These are phyloP conservation scores for Macaria liturata DNA, from an alignment of 2,888 invertebrate species.

Conservation along the genomic window DNA sequence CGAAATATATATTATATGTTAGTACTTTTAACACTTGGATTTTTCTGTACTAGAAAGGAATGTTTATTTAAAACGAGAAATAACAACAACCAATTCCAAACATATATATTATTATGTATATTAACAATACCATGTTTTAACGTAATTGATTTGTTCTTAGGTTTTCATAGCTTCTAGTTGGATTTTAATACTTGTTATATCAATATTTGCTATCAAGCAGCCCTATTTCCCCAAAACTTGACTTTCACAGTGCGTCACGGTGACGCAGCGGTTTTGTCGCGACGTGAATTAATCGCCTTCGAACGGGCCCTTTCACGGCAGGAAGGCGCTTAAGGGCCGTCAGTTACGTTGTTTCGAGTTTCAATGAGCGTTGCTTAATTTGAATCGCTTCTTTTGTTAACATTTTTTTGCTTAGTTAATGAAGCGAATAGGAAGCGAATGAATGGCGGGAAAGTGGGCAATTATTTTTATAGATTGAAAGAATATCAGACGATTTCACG, in stretches of 20 bases:
- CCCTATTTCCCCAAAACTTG: slow-evolving; percentile 37
- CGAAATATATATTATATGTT: too few relatives aligned
- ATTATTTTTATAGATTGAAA: slow-evolving; percentile 15
- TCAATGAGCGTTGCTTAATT: slow-evolving; percentile 58
- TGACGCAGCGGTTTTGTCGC: slow-evolving; percentile 53
- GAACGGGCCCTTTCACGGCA: slow-evolving; percentile 36
- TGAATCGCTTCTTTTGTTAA: slow-evolving; percentile 56
- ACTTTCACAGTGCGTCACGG: slow-evolving; percentile 55
- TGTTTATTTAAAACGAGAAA: too few relatives aligned
- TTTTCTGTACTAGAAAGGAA: too few relatives aligned
- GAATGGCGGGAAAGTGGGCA: slow-evolving; percentile 23
- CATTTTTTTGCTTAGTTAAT: slow-evolving; percentile 27
- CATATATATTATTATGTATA: too few relatives aligned
- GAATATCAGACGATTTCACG: slow-evolving; percentile 9
- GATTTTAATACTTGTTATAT: too few relatives aligned
- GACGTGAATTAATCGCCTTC: slow-evolving; percentile 66
- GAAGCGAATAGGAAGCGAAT: slow-evolving; percentile 20
- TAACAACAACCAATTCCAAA: too few relatives aligned
- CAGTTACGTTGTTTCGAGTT: slow-evolving; percentile 61
- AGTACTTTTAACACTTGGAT: too few relatives aligned
- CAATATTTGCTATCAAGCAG: neutral
- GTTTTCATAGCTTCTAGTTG: too few relatives aligned
- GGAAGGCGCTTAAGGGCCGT: slow-evolving; percentile 39
- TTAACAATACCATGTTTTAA: too few relatives aligned
- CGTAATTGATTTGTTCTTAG: too few relatives aligned